Percentiles rank a stretch among this genome's conserved stretches.
Evolutionary conservation across 2,888 invertebrate genomes (phyloP).

Genomic region (Andrena praecox): DNA sequence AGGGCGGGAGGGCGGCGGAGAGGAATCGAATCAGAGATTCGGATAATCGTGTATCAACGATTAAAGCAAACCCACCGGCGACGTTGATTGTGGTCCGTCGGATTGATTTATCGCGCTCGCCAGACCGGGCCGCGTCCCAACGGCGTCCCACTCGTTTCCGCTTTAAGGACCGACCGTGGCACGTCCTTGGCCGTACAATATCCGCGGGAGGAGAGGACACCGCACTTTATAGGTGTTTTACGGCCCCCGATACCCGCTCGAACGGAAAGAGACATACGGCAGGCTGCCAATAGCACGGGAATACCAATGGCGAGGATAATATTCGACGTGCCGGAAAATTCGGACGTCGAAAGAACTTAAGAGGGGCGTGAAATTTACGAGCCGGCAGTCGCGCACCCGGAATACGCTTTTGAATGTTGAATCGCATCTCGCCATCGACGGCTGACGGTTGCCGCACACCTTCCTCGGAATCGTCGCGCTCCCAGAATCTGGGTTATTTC

Average conservation of each 20-base stretch:
- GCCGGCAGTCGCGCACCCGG: constrained; percentile 16
- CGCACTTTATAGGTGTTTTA: constrained; percentile 56
- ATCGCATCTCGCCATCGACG: constrained; percentile 6
- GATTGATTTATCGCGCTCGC: constrained; percentile 79
- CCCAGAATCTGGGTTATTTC: constrained; percentile 25
- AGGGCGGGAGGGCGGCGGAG: constrained; percentile 21
- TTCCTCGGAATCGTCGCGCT: constrained; percentile 6
- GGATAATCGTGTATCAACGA: constrained; percentile 71
- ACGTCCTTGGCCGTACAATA: constrained; percentile 32
- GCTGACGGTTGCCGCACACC: background rate
- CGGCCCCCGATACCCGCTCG: constrained; percentile 18
- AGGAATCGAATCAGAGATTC: constrained; percentile 21
- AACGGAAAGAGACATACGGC: constrained; percentile 41
- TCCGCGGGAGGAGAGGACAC: constrained; percentile 31
- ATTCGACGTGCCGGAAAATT: constrained; percentile 62
- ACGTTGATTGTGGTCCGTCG: constrained; percentile 77
- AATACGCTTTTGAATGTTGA: constrained; percentile 40
- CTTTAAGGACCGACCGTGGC: constrained; percentile 36
- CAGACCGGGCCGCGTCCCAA: constrained; percentile 32
- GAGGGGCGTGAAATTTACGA: constrained; percentile 46
- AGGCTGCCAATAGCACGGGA: constrained; percentile 41
- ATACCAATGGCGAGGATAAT: constrained; percentile 44
- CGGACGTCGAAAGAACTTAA: constrained; percentile 36
- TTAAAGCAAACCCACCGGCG: constrained; percentile 78
- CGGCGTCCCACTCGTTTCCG: constrained; percentile 58